Conservation (phyloP, 2,797 vertebrate species). For the Eulemur rubriventer region DNA sequence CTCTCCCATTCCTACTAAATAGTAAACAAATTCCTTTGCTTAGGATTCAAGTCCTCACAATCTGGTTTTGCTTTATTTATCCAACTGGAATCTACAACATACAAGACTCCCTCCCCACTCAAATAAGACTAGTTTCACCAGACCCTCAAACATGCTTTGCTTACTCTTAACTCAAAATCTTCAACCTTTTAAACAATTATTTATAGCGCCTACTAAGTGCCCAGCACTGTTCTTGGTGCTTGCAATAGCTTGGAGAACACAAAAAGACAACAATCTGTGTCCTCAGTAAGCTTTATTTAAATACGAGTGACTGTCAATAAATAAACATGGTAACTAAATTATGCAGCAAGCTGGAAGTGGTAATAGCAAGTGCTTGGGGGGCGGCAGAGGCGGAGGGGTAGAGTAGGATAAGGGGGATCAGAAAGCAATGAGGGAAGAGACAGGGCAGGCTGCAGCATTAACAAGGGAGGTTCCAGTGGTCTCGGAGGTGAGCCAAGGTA, state of each 20-base stretch:
- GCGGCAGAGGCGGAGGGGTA: too few species aligned
- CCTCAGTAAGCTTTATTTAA: not conserved
- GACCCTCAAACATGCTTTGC: not conserved
- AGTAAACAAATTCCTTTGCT: not conserved
- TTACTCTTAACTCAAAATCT: not conserved
- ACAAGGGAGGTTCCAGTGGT: accelerated
- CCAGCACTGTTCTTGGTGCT: not conserved
- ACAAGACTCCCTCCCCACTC: not conserved
- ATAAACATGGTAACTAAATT: not conserved
- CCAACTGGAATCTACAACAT: too few species aligned
- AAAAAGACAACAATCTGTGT: not conserved
- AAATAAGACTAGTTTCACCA: too few species aligned
- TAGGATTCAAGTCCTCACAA: not conserved
- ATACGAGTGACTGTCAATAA: not conserved
- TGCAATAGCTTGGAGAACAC: not conserved
- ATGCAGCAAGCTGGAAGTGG: not conserved
- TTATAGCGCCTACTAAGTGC: not conserved
- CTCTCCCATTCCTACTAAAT: not conserved
- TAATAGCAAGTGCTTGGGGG: not conserved
- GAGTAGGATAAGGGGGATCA: not conserved
- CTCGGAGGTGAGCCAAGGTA: not conserved
- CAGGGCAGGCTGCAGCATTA: not conserved
- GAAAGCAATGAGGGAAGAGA: not conserved
- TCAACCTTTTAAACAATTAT: not conserved
- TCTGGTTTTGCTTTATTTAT: too few species aligned